Percentiles rank a stretch among this genome's conserved stretches.
Conservation (phyloP, 2,888 invertebrate genomes). For the Drosophila subsilvestris region DNA sequence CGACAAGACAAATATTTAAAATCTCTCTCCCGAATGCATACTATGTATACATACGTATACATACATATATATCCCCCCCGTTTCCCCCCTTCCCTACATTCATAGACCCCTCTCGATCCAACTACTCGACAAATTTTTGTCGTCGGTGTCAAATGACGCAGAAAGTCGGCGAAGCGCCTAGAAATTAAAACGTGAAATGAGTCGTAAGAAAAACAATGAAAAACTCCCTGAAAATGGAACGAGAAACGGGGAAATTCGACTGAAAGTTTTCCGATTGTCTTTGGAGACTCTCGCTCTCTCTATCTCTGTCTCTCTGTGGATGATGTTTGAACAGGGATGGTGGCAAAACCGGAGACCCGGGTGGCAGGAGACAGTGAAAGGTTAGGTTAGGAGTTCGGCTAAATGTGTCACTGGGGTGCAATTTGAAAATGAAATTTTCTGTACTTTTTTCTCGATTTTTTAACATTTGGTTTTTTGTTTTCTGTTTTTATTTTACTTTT, state of each 20-base stretch:
- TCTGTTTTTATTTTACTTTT: slow-evolving; percentile 8
- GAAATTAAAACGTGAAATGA: slow-evolving; percentile 82
- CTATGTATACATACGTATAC: background rate
- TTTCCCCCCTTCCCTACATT: too few relatives aligned
- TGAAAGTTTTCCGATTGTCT: slow-evolving; percentile 74
- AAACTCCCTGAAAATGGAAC: slow-evolving; percentile 55
- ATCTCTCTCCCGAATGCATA: slow-evolving; percentile 27
- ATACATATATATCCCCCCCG: background rate
- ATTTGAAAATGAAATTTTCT: slow-evolving; percentile 78
- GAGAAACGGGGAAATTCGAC: slow-evolving; percentile 51
- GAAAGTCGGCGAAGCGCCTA: slow-evolving; percentile 68
- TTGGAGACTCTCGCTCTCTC: slow-evolving; percentile 44
- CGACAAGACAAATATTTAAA: slow-evolving; percentile 67
- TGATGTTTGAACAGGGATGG: background rate
- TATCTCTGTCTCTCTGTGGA: background rate
- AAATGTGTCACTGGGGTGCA: slow-evolving; percentile 81
- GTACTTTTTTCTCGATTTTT: slow-evolving; percentile 19
- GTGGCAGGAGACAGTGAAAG: slow-evolving; percentile 27
- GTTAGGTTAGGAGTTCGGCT: slow-evolving; percentile 47
- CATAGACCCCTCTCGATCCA: slow-evolving; percentile 42
- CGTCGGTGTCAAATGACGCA: slow-evolving; percentile 71
- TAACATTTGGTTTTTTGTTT: slow-evolving; percentile 30
- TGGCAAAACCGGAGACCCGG: background rate
- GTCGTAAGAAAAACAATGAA: slow-evolving; percentile 80
- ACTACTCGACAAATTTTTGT: slow-evolving; percentile 65